Conservation (phyloP, 2,797 vertebrate species). For the Hybognathus amarus region DNA sequence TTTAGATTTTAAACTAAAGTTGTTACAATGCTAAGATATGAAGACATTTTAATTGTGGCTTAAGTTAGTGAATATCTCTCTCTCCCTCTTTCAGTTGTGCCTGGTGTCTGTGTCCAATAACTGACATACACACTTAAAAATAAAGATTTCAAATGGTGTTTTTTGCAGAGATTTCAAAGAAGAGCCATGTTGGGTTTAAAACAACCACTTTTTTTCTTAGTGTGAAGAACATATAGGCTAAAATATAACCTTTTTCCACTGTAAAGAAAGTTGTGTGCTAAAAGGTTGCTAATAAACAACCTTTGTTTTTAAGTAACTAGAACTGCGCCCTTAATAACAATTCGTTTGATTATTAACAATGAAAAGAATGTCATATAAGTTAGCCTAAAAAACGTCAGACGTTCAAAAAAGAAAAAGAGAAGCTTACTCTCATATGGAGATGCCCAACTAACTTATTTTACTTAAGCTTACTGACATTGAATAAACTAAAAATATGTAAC, state of each 20-base stretch:
- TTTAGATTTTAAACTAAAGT: background rate
- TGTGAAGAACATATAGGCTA: background rate
- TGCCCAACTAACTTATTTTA: background rate
- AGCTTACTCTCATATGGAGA: background rate
- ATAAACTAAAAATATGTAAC: background rate
- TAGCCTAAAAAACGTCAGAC: background rate
- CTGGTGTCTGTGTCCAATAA: background rate
- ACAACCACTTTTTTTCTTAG: background rate
- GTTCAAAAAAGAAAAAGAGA: background rate
- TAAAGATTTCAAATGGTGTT: background rate
- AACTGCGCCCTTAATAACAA: conserved; percentile 2
- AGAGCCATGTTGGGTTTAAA: background rate
- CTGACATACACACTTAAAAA: background rate
- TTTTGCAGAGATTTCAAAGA: background rate
- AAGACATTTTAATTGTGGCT: too few species aligned
- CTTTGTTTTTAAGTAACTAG: background rate
- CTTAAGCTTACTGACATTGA: background rate
- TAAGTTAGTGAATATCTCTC: background rate
- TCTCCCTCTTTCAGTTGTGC: too few species aligned
- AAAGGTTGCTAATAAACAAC: background rate
- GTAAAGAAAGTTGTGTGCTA: background rate
- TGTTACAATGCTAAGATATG: background rate
- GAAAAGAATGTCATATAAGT: background rate
- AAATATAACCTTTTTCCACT: too few species aligned
- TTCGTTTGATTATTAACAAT: background rate